Percentiles rank a stretch among this genome's conserved stretches.
Evolutionary conservation across 2,113 vertebrate species (phyloP).

Genomic region (Hemibagrus wyckioides): DNA sequence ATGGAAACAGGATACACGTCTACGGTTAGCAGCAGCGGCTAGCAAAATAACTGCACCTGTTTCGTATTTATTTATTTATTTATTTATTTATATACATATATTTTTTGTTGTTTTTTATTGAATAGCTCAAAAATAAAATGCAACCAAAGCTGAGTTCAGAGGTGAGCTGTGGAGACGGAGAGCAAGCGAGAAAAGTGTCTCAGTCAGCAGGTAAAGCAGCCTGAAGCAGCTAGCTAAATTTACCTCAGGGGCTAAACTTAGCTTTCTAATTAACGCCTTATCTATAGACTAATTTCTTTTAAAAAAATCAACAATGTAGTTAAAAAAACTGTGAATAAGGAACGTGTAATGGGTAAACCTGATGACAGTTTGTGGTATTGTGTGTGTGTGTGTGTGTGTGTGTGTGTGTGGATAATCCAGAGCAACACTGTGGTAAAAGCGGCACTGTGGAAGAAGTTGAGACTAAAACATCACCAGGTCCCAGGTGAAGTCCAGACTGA

Average conservation of each 20-base stretch:
- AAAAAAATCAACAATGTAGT: neutral
- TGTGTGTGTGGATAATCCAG: neutral
- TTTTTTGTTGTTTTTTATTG: neutral
- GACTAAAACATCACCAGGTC: conserved; percentile 38
- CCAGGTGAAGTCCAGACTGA: conserved; percentile 39
- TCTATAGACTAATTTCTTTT: neutral
- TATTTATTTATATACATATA: no score
- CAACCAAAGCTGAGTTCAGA: neutral
- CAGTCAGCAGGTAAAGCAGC: neutral
- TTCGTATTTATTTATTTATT: no score
- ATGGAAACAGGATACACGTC: conserved; percentile 24
- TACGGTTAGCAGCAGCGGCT: neutral
- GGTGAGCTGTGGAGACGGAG: neutral
- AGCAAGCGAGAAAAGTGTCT: neutral
- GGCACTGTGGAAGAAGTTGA: neutral
- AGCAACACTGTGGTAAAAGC: neutral
- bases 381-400: neutral
- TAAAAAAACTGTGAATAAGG: neutral
- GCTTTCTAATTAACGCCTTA: neutral
- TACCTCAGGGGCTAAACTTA: neutral
- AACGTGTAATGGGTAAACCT: neutral
- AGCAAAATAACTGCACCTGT: neutral
- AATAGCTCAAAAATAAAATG: neutral
- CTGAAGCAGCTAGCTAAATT: neutral
- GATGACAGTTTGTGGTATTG: neutral